A percentile compares a stretch with the other conserved stretches of the same genome.
Evolutionary conservation across 2,797 vertebrate genomes (phyloP).

Genomic region (Xenopus petersii): DNA sequence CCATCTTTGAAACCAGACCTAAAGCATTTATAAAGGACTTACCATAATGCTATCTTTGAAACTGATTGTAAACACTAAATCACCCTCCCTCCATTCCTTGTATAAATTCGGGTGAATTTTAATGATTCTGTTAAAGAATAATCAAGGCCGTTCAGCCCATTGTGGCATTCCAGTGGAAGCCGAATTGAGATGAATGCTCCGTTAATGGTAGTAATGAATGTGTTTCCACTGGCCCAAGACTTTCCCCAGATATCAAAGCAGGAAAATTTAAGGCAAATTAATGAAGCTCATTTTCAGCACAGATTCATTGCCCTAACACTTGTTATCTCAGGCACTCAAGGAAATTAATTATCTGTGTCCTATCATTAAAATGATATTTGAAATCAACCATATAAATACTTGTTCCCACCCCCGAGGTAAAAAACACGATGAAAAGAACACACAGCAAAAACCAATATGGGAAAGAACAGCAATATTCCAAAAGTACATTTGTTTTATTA

Average conservation of each 20-base stretch:
- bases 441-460: background rate
- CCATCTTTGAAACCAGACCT: too few species aligned
- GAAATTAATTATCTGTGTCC: conserved; percentile 73
- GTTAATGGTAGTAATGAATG: conserved; percentile 23
- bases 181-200: conserved; percentile 19
- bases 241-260: conserved; percentile 57
- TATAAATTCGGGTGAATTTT: background rate
- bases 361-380: conserved; percentile 66
- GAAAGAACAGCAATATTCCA: background rate
- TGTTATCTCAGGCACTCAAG: conserved; percentile 63
- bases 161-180: conserved; percentile 2
- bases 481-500: too few species aligned
- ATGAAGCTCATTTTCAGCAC: conserved; percentile 72
- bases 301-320: conserved; percentile 67
- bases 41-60: too few species aligned
- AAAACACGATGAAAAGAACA: background rate
- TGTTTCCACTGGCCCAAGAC: conserved; percentile 50
- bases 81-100: background rate
- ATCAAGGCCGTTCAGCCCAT: background rate
- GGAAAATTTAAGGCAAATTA: conserved; percentile 65
- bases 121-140: conserved; percentile 10
- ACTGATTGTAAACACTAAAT: too few species aligned
- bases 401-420: conserved; percentile 38
- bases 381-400: conserved; percentile 72
- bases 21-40: too few species aligned